Evolutionary conservation across 2,888 invertebrate genomes (phyloP), one percentile per base, ranked within the genome.

Genomic region (Lepetodrilus schrolli): DNA sequence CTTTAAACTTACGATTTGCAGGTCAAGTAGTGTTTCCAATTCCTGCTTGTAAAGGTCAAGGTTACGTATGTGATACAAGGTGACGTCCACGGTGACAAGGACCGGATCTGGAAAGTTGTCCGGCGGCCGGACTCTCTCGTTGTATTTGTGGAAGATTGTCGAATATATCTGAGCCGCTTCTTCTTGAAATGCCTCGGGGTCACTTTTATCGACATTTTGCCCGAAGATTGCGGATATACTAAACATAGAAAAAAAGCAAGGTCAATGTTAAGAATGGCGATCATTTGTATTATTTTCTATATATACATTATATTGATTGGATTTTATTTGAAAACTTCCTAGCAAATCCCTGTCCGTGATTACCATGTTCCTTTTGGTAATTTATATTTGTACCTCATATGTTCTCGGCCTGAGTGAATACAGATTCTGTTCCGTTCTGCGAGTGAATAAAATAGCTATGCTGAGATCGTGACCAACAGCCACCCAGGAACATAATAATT

Each of bases 121-220:
- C 1, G 81, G 81, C 1, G 81, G 81, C 4, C 79, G 71, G 5
- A 81, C 78, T 49, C 74, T 66, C 13, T 37, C 48, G 65, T 81
- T 78, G 75, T 81, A 81, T 66, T 78, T 81, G 71, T 79, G 81
- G 71, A 78, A 77, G 8, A 79, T 74, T 4, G 79, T 76, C 36
- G 78, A 77, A 74, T 76, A 81, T 47, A 79, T 79, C 66, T 81
- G 79, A 2, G 70, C 76, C 1, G 81, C 78, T 68, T 81, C 81
- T 58, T 81, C 78, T 21, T 75, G 70, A 66, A 65, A 81, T 37
- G 75, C 76, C 26, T 78, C 78, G 0, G 76, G 66, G 50, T 58
- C 65, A 1, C 26, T 43, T 4, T 36, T 47, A 23, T 21, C 38
- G 21, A 49, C 50, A 5, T 21, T 47, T 47, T 38, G 30, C 4